Conservation (phyloP, 2,888 invertebrate genomes). For the Drosophila diplacantha region DNA sequence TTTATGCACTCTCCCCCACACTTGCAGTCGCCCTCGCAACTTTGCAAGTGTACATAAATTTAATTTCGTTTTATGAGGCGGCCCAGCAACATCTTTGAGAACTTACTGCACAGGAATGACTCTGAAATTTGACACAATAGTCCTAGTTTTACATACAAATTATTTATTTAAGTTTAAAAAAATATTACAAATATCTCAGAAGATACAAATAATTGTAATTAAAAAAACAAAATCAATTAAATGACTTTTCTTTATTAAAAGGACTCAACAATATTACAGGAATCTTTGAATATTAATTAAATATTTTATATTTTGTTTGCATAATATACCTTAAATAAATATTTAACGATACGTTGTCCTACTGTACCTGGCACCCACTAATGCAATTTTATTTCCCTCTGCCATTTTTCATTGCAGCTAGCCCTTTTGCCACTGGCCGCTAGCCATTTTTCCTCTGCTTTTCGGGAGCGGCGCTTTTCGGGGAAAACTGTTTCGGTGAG, state of each 20-base stretch:
- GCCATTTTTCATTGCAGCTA: slow-evolving; percentile 56
- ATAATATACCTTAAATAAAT: neutral
- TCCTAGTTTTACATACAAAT: neutral
- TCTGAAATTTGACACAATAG: slow-evolving; percentile 14
- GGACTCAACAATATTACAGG: neutral
- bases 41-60: slow-evolving; percentile 71
- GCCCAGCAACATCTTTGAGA: slow-evolving; percentile 57
- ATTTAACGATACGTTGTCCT: neutral
- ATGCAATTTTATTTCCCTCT: slow-evolving; percentile 63
- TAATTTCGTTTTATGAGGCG: slow-evolving; percentile 72
- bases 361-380: slow-evolving; percentile 46
- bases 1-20: slow-evolving; percentile 48
- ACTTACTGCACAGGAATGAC: slow-evolving; percentile 21
- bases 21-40: slow-evolving; percentile 36
- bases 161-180: neutral
- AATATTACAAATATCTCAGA: neutral
- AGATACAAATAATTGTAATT: neutral
- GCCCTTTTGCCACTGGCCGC: slow-evolving; percentile 19
- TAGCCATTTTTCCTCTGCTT: slow-evolving; percentile 30
- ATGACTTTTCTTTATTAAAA: neutral
- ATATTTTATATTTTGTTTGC: too few relatives aligned
- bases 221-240: neutral
- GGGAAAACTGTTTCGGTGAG: slow-evolving; percentile 68
- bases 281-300: neutral
- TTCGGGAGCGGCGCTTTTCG: slow-evolving; percentile 34